These are phyloP conservation scores for Temnothorax unifasciatus DNA, from an alignment of 2,888 invertebrate genomes.

Conservation along the genomic window DNA sequence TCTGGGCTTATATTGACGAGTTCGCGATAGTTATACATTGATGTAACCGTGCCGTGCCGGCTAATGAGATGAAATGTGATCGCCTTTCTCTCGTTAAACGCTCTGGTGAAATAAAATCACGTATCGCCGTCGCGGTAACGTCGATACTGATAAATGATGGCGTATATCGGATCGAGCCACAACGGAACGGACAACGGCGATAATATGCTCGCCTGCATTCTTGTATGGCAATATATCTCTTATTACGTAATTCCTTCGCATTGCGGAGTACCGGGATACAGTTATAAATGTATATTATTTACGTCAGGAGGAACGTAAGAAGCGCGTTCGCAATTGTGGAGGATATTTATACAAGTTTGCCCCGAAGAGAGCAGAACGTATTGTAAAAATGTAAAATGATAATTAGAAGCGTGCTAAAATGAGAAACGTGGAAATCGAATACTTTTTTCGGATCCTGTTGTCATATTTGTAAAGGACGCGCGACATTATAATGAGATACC, in stretches of 20 bases:
- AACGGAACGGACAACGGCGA: conserved; percentile 24
- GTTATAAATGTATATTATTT: conserved; percentile 39
- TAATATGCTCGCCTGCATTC: conserved; percentile 43
- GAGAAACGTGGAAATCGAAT: neutral
- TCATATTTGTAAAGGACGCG: neutral
- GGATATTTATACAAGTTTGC: neutral
- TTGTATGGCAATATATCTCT: conserved; percentile 41
- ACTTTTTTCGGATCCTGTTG: neutral
- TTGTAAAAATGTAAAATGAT: neutral
- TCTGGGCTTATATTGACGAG: conserved; percentile 65
- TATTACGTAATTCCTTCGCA: conserved; percentile 32
- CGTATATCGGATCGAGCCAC: conserved; percentile 24
- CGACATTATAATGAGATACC: neutral
- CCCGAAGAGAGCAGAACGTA: neutral
- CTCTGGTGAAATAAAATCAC: conserved; percentile 78
- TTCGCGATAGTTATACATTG: conserved; percentile 82
- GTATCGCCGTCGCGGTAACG: conserved; percentile 59
- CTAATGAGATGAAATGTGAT: conserved; percentile 85
- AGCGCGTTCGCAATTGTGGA: neutral
- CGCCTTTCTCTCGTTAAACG: conserved; percentile 85
- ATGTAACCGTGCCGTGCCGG: conserved; percentile 80
- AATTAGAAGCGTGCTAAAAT: neutral
- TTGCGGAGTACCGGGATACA: conserved; percentile 5
- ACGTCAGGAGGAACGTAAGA: neutral
- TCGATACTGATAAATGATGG: conserved; percentile 71